Percentiles rank a stretch among this genome's conserved stretches.
These are phyloP conservation scores for Phataginus tetradactyla DNA, from an alignment of 2,797 vertebrate genomes.

Conservation along the genomic window DNA sequence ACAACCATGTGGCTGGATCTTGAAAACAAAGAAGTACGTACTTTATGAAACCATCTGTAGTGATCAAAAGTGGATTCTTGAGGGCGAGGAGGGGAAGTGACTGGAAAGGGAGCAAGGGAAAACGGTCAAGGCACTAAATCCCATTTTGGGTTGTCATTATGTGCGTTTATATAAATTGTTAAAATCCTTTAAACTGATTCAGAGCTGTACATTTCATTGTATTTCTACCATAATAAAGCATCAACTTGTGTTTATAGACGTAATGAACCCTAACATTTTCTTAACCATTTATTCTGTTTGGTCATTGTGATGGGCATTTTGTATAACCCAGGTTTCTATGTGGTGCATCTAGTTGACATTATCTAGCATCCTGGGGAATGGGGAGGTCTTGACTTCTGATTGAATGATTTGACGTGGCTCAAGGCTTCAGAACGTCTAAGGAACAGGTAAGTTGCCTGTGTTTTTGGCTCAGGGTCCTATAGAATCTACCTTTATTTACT, in stretches of 20 bases:
- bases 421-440: not conserved
- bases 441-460: not conserved
- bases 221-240: not conserved
- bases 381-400: not conserved
- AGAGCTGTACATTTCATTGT: not conserved
- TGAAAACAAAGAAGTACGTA: not conserved
- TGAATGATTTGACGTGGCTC: not conserved
- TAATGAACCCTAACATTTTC: not conserved
- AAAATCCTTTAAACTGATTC: not conserved
- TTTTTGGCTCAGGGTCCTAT: not conserved
- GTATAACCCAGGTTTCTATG: not conserved
- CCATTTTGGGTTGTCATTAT: not conserved
- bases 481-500: not conserved
- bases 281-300: not conserved
- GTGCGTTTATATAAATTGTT: not conserved
- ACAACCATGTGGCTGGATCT: not conserved
- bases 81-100: not conserved
- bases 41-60: not conserved
- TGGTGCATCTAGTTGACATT: not conserved
- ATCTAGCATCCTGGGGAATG: not conserved
- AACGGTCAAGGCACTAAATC: not conserved
- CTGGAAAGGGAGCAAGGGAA: not conserved
- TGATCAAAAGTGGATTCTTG: not conserved
- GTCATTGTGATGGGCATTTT: not conserved
- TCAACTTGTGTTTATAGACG: not conserved